These are phyloP conservation scores for Ceryle rudis DNA, from an alignment of 2,797 vertebrate genomes.

Conservation along the genomic window DNA sequence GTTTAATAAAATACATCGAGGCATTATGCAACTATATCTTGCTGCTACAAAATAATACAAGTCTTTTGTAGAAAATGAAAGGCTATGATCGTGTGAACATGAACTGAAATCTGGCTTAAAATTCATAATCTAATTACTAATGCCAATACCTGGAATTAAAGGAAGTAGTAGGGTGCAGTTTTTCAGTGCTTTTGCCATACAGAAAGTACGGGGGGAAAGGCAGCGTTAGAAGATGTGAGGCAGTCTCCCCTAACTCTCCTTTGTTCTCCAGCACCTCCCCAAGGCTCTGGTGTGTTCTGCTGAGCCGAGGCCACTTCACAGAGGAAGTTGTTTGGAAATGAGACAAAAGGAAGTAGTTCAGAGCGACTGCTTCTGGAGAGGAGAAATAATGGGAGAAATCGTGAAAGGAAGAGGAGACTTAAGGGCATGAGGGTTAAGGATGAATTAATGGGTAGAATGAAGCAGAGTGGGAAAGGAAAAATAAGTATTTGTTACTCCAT, in stretches of 20 bases:
- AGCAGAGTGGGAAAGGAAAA: neutral
- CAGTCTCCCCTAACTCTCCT: neutral
- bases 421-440: neutral
- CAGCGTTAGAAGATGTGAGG: neutral
- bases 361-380: neutral
- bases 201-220: neutral
- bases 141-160: neutral
- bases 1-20: neutral
- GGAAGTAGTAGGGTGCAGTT: neutral
- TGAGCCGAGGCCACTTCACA: neutral
- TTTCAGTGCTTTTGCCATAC: neutral
- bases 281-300: neutral
- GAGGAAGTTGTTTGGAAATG: neutral
- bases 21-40: neutral
- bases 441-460: neutral
- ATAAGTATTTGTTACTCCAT: neutral
- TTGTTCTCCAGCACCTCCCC: neutral
- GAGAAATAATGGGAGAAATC: constrained; percentile 7
- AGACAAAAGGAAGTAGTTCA: neutral
- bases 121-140: neutral
- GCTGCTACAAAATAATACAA: neutral
- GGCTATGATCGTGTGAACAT: neutral
- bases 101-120: neutral
- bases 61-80: neutral
- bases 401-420: neutral